Conservation (phyloP, 2,113 vertebrate genomes). For the Bostrychus sinensis region DNA sequence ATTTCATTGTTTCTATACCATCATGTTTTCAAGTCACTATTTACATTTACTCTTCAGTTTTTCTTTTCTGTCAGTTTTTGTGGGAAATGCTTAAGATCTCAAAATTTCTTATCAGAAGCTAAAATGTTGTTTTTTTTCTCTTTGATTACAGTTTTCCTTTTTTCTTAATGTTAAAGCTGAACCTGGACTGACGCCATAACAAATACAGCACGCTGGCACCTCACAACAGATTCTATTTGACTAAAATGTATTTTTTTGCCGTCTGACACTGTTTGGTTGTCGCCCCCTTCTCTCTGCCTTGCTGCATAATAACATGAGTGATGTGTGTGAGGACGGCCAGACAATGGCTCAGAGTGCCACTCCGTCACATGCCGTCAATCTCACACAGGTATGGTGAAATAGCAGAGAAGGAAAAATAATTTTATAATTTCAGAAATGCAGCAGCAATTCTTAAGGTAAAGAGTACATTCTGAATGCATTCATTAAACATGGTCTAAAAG, state of each 20-base stretch:
- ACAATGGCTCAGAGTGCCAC: constrained; percentile 36
- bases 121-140: too few species aligned
- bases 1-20: too few species aligned
- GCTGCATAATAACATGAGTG: constrained; percentile 46
- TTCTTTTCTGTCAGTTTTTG: too few species aligned
- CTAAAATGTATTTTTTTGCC: constrained; percentile 24
- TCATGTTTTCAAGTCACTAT: too few species aligned
- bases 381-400: constrained; percentile 37
- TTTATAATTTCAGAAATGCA: constrained; percentile 30
- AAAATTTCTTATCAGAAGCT: too few species aligned
- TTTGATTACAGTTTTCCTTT: neutral
- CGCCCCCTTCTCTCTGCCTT: constrained; percentile 43
- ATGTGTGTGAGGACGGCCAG: constrained; percentile 42
- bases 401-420: constrained; percentile 33
- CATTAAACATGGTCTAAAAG: neutral
- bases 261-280: constrained; percentile 21
- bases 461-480: constrained; percentile 8
- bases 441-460: constrained; percentile 28
- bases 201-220: constrained; percentile 7
- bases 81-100: too few species aligned
- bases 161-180: neutral
- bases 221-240: constrained; percentile 33
- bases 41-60: too few species aligned
- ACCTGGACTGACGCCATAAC: constrained; percentile 1
- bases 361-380: constrained; percentile 44